Percentiles rank a stretch among this genome's conserved stretches.
Evolutionary conservation across 2,888 invertebrate genomes (phyloP).

Genomic region (Acholoe squamosa): DNA sequence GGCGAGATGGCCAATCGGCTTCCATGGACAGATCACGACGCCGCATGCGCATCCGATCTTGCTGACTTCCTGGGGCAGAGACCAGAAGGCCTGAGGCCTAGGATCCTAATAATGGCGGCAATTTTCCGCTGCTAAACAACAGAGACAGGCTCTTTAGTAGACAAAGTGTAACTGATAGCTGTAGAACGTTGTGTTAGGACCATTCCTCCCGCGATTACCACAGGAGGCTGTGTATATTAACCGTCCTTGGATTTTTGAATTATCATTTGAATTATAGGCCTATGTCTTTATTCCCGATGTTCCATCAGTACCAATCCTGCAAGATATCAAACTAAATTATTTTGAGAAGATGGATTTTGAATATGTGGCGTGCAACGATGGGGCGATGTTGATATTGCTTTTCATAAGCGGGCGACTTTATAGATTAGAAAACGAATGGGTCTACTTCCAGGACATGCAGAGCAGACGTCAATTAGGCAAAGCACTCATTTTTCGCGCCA

Average conservation of each 20-base stretch:
- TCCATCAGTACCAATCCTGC: no score
- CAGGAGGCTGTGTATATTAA: no score
- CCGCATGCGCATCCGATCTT: conserved; percentile 40
- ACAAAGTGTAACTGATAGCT: conserved; percentile 8
- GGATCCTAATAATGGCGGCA: background rate
- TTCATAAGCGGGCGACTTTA: no score
- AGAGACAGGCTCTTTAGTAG: background rate
- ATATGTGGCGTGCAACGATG: no score
- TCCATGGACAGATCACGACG: background rate
- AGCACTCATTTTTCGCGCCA: background rate
- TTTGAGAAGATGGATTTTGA: no score
- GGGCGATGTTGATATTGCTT: no score
- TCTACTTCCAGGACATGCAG: no score
- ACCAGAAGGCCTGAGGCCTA: background rate
- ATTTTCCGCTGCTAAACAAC: conserved; percentile 5
- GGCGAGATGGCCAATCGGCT: conserved; percentile 38
- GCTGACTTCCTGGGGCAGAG: conserved; percentile 49
- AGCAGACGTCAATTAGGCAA: background rate
- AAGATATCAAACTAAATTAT: no score
- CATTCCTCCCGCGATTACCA: background rate
- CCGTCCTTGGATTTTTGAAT: no score
- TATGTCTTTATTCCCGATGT: no score
- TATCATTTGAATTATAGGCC: no score
- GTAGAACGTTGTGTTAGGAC: background rate
- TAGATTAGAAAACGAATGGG: no score